Conservation (phyloP, 2,888 invertebrate species). For the Dione juno region DNA sequence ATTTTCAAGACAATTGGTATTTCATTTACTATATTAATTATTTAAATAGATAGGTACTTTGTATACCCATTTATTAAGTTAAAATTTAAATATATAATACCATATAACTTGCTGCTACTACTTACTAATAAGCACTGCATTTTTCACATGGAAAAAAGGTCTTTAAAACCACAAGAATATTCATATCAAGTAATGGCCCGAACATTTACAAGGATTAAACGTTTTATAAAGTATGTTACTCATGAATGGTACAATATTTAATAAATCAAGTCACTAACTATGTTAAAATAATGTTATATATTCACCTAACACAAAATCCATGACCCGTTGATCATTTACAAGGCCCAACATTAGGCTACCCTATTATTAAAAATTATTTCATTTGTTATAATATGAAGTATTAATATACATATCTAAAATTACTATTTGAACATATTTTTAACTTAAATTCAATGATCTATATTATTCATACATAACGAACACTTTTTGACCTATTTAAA, state of each 20-base stretch:
- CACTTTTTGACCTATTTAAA: constrained; percentile 16
- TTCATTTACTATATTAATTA: background rate
- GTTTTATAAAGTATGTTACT: constrained; percentile 16
- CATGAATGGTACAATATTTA: background rate
- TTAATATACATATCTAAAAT: background rate
- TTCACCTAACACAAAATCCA: background rate
- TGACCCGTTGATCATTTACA: background rate
- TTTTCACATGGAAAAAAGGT: constrained; percentile 8
- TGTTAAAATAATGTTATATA: background rate
- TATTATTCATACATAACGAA: background rate
- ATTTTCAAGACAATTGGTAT: background rate
- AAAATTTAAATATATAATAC: background rate
- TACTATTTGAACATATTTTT: background rate
- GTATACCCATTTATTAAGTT: background rate
- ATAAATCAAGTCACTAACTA: background rate
- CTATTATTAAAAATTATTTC: too few relatives aligned
- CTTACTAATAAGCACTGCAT: background rate
- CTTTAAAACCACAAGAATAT: constrained; percentile 21
- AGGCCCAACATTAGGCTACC: background rate
- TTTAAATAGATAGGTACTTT: too few relatives aligned
- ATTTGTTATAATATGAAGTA: too few relatives aligned
- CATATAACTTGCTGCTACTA: background rate
- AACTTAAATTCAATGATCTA: background rate
- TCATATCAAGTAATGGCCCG: constrained; percentile 20
- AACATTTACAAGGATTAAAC: constrained; percentile 13